Conservation (phyloP, 2,113 vertebrate species). For the Irena cyanogastra region DNA sequence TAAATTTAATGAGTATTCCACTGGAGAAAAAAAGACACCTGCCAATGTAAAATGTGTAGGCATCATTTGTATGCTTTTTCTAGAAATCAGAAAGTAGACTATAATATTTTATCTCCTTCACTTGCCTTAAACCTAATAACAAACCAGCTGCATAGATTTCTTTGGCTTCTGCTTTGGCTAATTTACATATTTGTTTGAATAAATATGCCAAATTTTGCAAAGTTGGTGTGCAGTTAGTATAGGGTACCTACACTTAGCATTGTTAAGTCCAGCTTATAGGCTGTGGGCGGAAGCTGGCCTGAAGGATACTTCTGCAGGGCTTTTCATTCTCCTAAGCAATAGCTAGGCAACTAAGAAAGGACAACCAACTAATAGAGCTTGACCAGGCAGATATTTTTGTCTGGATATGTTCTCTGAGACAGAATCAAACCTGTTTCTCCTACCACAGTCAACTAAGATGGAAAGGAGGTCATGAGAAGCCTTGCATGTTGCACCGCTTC, state of each 20-base stretch:
- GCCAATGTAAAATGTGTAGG: neutral
- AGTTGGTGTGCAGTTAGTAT: neutral
- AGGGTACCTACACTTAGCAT: neutral
- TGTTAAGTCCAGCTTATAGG: neutral
- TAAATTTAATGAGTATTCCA: neutral
- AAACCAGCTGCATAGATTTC: neutral
- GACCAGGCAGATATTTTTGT: neutral
- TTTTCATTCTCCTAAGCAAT: neutral
- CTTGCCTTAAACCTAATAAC: neutral
- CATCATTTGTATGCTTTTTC: neutral
- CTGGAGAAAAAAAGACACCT: neutral
- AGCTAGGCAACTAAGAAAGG: neutral
- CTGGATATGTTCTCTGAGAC: neutral
- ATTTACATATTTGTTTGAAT: neutral
- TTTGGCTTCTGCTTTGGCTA: neutral
- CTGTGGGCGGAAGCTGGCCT: neutral
- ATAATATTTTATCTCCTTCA: neutral
- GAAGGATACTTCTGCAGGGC: neutral
- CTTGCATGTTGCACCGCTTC: neutral
- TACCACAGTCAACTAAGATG: neutral
- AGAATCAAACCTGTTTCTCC: neutral
- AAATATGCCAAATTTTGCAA: neutral
- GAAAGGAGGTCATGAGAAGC: neutral
- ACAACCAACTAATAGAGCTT: neutral
- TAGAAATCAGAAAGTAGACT: neutral